Percentiles rank a stretch among this genome's conserved stretches.
These are phyloP conservation scores for Conus ventricosus DNA, from an alignment of 1,140 invertebrate species.

Conservation along the genomic window DNA sequence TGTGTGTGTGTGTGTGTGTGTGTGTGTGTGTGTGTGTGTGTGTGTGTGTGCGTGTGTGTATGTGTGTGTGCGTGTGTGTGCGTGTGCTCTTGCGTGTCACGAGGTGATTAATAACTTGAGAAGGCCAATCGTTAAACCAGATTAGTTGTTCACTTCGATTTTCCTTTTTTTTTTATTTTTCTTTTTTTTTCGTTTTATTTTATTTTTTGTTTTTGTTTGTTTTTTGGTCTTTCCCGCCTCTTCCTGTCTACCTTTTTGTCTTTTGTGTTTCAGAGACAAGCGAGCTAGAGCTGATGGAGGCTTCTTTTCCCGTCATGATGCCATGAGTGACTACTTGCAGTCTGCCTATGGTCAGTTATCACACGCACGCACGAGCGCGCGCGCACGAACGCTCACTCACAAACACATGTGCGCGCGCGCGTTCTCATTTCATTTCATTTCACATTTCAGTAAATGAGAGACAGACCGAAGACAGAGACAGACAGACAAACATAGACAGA, in stretches of 20 bases:
- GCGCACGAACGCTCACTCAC: background rate
- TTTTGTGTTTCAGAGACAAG: background rate
- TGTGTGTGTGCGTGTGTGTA: background rate
- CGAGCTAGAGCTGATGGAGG: background rate
- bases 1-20: background rate
- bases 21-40: background rate
- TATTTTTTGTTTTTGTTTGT: no score
- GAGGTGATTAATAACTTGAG: no score
- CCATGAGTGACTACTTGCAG: conserved; percentile 21
- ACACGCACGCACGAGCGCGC: background rate
- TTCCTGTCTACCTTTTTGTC: no score
- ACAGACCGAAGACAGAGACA: background rate
- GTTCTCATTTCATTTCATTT: background rate
- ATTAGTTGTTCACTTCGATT: no score
- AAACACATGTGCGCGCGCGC: background rate
- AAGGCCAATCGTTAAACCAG: no score
- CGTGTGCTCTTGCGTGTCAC: background rate
- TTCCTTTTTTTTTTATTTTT: no score
- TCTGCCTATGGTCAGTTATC: background rate
- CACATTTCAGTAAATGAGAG: no score
- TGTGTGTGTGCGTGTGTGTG: background rate
- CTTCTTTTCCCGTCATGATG: conserved; percentile 2
- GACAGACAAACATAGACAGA: background rate
- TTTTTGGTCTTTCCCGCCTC: no score
- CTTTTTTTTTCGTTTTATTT: no score